Base-by-base conservation (phyloP, 2,888 invertebrate genomes). In the Noctua pronuba region DNA sequence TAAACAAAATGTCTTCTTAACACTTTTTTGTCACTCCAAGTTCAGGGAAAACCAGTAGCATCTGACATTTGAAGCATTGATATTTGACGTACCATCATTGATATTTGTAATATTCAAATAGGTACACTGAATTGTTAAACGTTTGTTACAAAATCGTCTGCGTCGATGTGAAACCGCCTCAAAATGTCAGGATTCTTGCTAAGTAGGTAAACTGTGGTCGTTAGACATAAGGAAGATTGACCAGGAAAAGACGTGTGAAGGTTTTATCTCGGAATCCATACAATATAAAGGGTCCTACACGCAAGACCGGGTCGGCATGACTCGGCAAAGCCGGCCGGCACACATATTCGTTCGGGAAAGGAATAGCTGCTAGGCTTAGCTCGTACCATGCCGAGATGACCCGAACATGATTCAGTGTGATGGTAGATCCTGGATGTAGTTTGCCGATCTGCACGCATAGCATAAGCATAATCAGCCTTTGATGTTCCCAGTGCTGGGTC, bases 181-280 rank as follows among this genome's bases (percentile, higher is more conserved):
- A 84, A 84, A 88, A 86, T 88, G 85, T 82, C 88, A 88, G 83
- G 78, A 83, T 78, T 85, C 86, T 84, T 83, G 79, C 60, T 62
- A 81, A 77, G 80, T 84, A 82, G 75, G 69, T 81, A 85, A 82
- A 83, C 35, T 52, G 73, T 74, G 78, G 82, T 71, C 70, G 67
- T 52, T 64, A 11, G 28, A 28, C 55, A 70, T 74, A 68, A 80
- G 65, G 79, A 79, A 83, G 75, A 82, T 79, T 79, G 83, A 80
- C 75, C 70, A 80, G 87, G 70, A 87, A 88, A 86, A 82, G 66
- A 82, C 44, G 52, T 62, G 11, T 71, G 70, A 88, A 82, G 84
- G 74, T 65, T 82, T 82, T 77, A 79, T 78, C 66, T 82, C 0
- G 68, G 66, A 80, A 75, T 79, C 60, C 58, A 68, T 76, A 58